Base-by-base conservation (phyloP, 2,797 vertebrate species). In the Melopsittacus undulatus region DNA sequence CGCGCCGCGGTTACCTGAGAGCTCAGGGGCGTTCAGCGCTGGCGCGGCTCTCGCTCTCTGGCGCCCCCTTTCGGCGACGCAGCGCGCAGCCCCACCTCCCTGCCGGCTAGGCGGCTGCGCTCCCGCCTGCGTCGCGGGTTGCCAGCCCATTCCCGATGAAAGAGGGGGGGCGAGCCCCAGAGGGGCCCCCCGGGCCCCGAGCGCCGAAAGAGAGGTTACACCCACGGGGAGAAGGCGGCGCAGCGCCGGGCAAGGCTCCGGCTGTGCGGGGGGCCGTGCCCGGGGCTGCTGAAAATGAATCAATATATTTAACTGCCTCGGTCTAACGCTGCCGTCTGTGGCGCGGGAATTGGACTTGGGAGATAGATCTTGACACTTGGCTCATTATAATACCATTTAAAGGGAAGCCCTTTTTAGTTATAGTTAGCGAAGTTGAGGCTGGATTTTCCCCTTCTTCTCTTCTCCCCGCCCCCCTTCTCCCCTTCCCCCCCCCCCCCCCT, bases 31-130 rank as follows among this genome's bases (percentile, higher is more conserved):
- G 87, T 87, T 52, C 64, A 34, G 84, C 24, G 14, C 29, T 27
- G 26, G 74, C 61, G 63, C 26, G 32, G 76, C 34, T 36, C 20
- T 57, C n/a, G 46, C 97, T 97, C 96, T 94, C 81, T 95, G 89
- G 89, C 96, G 94, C 97, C 97, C 93, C 97, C 97, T 97, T 46
- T 95, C 68, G 97, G 93, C 74, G 3, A 52, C n/a, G 34, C 59
- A 32, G 14, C 11, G 42, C 46, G 30, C 66, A 36, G 45, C 76
- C 66, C 40, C 66, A 29, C 40, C 67, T 63, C 56, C n/a, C 54
- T 22, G 34, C 48, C 45, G 38, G 45, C 16, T 11, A 22, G 62
- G 42, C 52, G 34, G 29, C 43, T 36, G n/a, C 48, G 83, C 51
- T 83, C 61, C 91, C 89, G 36, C 42, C 90, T 70, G 84, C 81